Evolutionary conservation across 1,140 invertebrate species (phyloP).

Genomic region (Cyclina sinensis): DNA sequence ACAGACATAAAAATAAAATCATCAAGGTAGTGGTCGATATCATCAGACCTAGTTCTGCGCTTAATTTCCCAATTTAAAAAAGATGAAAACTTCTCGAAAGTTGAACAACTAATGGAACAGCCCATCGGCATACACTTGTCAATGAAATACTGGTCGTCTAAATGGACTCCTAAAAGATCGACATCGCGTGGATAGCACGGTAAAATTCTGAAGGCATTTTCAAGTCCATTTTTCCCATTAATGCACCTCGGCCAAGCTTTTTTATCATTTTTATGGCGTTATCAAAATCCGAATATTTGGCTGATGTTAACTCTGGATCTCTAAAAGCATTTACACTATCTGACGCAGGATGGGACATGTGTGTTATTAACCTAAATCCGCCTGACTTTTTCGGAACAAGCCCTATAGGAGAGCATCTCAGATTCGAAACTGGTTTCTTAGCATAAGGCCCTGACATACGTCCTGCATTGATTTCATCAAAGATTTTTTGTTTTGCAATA

Average conservation of each 20-base stretch:
- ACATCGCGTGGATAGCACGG: not conserved
- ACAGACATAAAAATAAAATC: not conserved
- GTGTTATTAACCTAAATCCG: not conserved
- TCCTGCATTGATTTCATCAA: not conserved
- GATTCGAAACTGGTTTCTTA: not conserved
- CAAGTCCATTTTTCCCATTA: not conserved
- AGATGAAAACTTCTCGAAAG: not conserved
- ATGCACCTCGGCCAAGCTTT: not conserved
- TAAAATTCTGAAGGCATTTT: not conserved
- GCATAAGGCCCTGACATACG: not conserved
- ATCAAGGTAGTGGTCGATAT: not conserved
- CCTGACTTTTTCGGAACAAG: not conserved
- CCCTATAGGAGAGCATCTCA: not conserved
- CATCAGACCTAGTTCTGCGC: not conserved
- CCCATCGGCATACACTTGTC: not conserved
- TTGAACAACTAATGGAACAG: not conserved
- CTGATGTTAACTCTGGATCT: not conserved
- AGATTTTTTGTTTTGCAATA: not conserved
- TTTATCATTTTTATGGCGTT: not conserved
- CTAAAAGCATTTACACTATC: not conserved
- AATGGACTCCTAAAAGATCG: not conserved
- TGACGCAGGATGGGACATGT: not conserved
- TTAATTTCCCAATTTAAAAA: not conserved
- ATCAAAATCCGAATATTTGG: not conserved
- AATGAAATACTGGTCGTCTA: not conserved